Evolutionary conservation across 2,888 invertebrate genomes (phyloP), one percentile per base, ranked within the genome.

Genomic region (Ochropleura plecta): DNA sequence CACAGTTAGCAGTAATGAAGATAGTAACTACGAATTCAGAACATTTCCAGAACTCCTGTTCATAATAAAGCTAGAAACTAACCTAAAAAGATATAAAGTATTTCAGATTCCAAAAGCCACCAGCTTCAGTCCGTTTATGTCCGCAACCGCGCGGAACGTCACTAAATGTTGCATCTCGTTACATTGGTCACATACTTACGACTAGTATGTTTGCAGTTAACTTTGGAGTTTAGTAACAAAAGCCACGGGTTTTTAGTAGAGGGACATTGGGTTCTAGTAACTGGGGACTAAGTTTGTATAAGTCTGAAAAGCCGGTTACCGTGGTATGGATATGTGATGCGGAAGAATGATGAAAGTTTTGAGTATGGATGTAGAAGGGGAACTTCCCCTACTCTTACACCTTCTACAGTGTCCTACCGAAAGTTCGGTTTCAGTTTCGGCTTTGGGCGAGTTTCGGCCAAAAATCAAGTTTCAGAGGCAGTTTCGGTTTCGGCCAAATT

Each of bases 91-190:
- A 57, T 7, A 57, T 16, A 16, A 57, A 16, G 8, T 57, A 59
- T 59, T 20, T 53, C 12, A 7, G 12, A 51, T 66, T 57, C 51
- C 48, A 60, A 79, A 79, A 51, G 49, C 30, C 68, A 57, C 49
- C 48, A 8, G 60, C n/a, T 60, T 8, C 62, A 63, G 70, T 30
- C 12, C 80, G 68, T 69, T 83, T 72, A 68, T 60, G 68, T 48
- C 42, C 14, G 5, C 57, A 65, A 14, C 64, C 59, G 40, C 20
- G 48, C 55, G 55, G 42, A 46, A 53, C 70, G 62, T 66, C 46
- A 51, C 46, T 49, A n/a, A 70, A 46, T 48, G 46, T 51, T 18
- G n/a, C 57, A 18, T 30, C 53, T 49, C 48, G 68, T 67, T 40
- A 53, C 40, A 42, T 69, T 57, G 57, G 55, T 62, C 77, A 78